Base-by-base conservation (phyloP, 2,797 vertebrate genomes). In the Rhyacichthys aspro region DNA sequence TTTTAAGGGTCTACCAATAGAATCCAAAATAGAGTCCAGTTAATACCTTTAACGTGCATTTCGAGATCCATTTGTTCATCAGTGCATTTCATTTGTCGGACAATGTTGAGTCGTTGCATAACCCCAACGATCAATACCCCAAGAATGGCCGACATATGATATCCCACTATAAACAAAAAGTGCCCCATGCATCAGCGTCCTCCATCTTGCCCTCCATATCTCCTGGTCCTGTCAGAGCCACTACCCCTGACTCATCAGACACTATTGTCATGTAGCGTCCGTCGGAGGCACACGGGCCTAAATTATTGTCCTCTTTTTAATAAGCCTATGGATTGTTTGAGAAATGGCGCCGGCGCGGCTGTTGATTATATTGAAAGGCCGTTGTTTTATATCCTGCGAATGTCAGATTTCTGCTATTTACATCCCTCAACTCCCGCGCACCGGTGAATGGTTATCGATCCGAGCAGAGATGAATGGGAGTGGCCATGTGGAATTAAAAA, bases 321-420 rank as follows among this genome's bases (percentile, higher is more conserved):
- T 91, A 90, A 89, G 90, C 74, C 84, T 91, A 90, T 91, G 88
- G 88, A 92, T 92, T 78, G 83, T 82, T 72, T 85, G 83, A 89
- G 72, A 72, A 74, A 83, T 79, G 68, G 75, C 69, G 41, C 64
- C 54, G 10, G 70, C 68, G 10, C 70, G 3, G 44, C 72, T 65
- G 83, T 86, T 91, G 89, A 90, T 90, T 90, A 86, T 90, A 90
- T 89, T 61, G 85, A 88, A 79, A 78, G 83, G 63, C 77, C 52
- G 71, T 87, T 88, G 85, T 89, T 90, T 90, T 89, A 90, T 91
- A 87, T 90, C 88, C 84, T 73, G 78, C 73, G 74, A 88, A 85
- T 87, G 88, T 90, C 90, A 89, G 83, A 88, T 88, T 90, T 87
- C 71, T 79, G 82, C 87, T 91, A 90, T 90, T 91, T 91, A 90